Base-by-base conservation (phyloP, 1,140 invertebrate species). In the Laodelphax striatellus region DNA sequence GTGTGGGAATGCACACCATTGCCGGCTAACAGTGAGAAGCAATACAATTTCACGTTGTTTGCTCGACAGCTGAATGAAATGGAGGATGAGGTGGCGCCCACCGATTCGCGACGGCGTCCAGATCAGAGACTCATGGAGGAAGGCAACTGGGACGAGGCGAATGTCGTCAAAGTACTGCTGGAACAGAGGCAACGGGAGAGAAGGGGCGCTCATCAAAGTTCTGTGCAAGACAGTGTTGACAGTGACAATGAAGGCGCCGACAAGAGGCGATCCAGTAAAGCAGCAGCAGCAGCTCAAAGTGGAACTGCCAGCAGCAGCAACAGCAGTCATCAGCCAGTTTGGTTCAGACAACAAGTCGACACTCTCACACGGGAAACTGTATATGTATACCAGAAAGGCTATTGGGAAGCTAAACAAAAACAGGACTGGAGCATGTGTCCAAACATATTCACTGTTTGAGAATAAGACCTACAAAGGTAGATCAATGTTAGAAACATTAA, bases 91-190 rank as follows among this genome's bases (percentile, higher is more conserved):
- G 84, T 98, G 24, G 93, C 94, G 31, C 95, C 96, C 14, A 98
- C 96, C 0, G 97, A 99, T 79, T 88, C 87, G 16, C 82, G 97
- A 14, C 72, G 80, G 19, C 81, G 96, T 60, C 94, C 94, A 38
- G 96, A 98, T 82, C 94, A 98, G 75, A 82, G 94, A 38, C 80
- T 97, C 43, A 98, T 99, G 95, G 97, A 99, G 75, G 81, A 94
- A 56, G 94, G 93, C 9, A 70, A 78, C n/a, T 99, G 95, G 94
- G 94, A 98, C 67, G 92, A 94, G 66, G 95, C 96, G 28, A 99
- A 98, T 76, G 73, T 80, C 13, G 85, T 92, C 69, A 99, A 99
- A 75, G 71, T 86, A 31, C 77, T 86, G 42, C 75, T 99, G 1
- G 97, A 99, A 75, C 94, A 98, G 69, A 97, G 97, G 74, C 96